Evolutionary conservation across 2,113 vertebrate genomes (phyloP), one percentile per base, ranked within the genome.

Genomic region (Miniopterus natalensis): DNA sequence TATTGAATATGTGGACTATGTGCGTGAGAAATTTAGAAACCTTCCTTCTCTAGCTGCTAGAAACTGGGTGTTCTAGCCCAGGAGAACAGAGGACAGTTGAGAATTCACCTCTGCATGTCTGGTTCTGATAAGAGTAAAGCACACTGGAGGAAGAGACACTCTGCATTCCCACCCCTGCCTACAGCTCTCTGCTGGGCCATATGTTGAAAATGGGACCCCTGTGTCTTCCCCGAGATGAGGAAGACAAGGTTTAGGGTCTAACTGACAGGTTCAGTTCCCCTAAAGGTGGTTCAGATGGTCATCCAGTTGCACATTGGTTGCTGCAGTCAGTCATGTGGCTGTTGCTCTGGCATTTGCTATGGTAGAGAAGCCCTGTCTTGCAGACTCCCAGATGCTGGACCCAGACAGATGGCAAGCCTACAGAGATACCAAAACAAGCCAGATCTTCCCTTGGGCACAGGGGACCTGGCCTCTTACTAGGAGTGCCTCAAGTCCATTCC

Each of bases 221-320:
- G 27, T 85, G 23, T 61, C 77, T 63, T 73, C 87, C 15, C 7
- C 42, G 59, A 55, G 17, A 74, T 51, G 81, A 92, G 51, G 40
- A 92, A 85, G 70, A n/a, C 20, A 23, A 47, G 21, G n/a, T 40
- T 66, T 87, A 87, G 47, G 42, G 14, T 36, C 55, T 81, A 71
- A 29, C 9, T 2, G 20, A 49, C 81, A 42, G 3, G 92, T 63
- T 95, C 74, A 29, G 14, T 84, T 95, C 83, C 66, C 17, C 29
- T 25, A 23, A 86, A 61, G 29, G 6, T 42, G 23, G 57, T 49
- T 51, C 25, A 18, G 1, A 36, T 53, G 70, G 51, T n/a, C 17
- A 21, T 7, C 18, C 31, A 4, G 11, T 55, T 79, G 65, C 49
- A 21, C 18, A 3, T 23, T 63, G 47, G n/a, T 10, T n/a, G 40